phyloP scores from a whole-genome alignment of 1,140 invertebrate species.

The Drosophila sp. region DNA sequence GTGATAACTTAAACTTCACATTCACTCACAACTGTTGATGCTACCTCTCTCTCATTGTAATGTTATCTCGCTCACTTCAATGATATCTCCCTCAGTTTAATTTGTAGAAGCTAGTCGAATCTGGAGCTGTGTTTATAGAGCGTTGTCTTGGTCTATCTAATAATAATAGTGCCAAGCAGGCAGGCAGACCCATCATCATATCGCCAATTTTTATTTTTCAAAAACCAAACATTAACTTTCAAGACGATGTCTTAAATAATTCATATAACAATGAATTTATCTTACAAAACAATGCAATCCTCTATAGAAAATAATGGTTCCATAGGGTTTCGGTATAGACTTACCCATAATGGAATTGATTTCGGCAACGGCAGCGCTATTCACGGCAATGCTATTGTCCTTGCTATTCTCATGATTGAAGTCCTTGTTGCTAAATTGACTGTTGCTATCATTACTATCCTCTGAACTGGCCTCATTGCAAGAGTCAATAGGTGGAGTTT shows the following conservation, averaged over 20 bases:
- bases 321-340: neutral
- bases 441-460: conserved; percentile 95
- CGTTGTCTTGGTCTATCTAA: no score
- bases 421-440: conserved; percentile 82
- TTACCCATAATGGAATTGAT: conserved; percentile 81
- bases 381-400: conserved; percentile 70
- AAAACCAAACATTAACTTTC: no score
- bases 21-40: neutral
- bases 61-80: neutral
- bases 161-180: no score
- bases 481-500: conserved; percentile 91
- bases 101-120: no score
- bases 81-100: neutral
- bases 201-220: no score
- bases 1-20: no score
- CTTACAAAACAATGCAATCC: no score
- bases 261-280: no score
- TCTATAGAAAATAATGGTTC: no score
- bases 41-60: neutral
- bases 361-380: conserved; percentile 69
- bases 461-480: conserved; percentile 96
- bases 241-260: no score
- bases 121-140: no score
- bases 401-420: conserved; percentile 74
- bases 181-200: no score